phyloP scores from a whole-genome alignment of 2,888 invertebrate species.

The Leptinotarsa haldemani region DNA sequence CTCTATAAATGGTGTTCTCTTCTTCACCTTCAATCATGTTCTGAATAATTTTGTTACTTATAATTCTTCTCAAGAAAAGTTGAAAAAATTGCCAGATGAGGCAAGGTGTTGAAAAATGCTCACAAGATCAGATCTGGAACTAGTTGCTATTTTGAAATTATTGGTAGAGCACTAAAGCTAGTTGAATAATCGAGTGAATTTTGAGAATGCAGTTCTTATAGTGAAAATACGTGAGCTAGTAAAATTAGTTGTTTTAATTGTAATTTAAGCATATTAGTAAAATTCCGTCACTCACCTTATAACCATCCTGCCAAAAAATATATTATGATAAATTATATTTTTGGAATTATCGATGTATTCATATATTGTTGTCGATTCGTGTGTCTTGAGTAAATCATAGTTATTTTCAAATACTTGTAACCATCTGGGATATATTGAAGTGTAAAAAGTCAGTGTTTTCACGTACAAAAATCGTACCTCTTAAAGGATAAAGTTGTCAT shows the following conservation, averaged over 20 bases:
- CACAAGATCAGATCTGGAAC: not conserved
- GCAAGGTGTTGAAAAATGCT: not conserved
- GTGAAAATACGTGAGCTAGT: not conserved
- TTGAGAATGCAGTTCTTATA: conserved; percentile 6
- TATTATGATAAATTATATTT: conserved; percentile 44
- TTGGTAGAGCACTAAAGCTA: not conserved
- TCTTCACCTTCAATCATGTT: not conserved
- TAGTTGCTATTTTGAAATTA: not conserved
- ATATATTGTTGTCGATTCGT: conserved; percentile 37
- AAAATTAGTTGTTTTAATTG: conserved; percentile 15
- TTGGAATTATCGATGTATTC: conserved; percentile 43
- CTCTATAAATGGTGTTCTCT: too few relatives aligned
- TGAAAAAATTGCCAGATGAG: not conserved
- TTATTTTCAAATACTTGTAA: conserved; percentile 9
- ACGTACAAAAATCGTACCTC: too few relatives aligned
- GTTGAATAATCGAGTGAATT: not conserved
- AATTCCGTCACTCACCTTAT: conserved; percentile 45
- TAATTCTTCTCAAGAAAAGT: not conserved
- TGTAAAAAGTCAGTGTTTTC: too few relatives aligned
- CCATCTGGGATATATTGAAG: not conserved
- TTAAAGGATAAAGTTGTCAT: too few relatives aligned
- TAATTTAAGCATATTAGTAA: conserved; percentile 21
- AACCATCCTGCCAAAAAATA: conserved; percentile 53
- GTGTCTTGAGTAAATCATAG: conserved; percentile 28
- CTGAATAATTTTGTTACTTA: not conserved